A percentile compares a stretch with the other conserved stretches of the same genome.
These are phyloP conservation scores for Drosophila orosa DNA, from an alignment of 1,140 invertebrate genomes.

Conservation along the genomic window DNA sequence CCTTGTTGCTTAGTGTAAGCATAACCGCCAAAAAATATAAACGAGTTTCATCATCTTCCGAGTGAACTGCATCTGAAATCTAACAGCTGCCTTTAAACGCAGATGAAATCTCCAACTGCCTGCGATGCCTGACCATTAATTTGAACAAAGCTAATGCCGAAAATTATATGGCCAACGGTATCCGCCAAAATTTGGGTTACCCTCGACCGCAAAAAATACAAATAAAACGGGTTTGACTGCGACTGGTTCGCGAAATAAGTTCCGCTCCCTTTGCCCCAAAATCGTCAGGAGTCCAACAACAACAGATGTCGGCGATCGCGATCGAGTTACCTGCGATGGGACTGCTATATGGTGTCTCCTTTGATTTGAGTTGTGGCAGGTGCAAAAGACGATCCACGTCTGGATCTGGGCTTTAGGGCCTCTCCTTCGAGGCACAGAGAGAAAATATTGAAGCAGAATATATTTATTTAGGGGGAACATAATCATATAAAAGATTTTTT, in stretches of 20 bases:
- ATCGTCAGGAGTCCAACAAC: constrained; percentile 39
- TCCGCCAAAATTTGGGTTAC: constrained; percentile 74
- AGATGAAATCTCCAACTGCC: constrained; percentile 41
- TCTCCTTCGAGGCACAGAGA: neutral
- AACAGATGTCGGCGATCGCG: constrained; percentile 69
- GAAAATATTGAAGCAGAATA: neutral
- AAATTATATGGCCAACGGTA: constrained; percentile 79
- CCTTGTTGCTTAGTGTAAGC: constrained; percentile 43
- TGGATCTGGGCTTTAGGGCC: constrained; percentile 42
- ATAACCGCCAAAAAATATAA: constrained; percentile 41
- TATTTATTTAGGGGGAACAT: neutral
- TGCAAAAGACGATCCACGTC: constrained; percentile 57
- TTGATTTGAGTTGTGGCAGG: constrained; percentile 74
- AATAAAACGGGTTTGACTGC: constrained; percentile 18
- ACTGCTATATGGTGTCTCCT: constrained; percentile 42
- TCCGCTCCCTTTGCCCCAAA: constrained; percentile 24
- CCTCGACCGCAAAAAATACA: constrained; percentile 34
- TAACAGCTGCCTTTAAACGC: constrained; percentile 69
- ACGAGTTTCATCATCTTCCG: constrained; percentile 44
- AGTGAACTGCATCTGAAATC: constrained; percentile 52
- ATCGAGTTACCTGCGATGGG: constrained; percentile 67
- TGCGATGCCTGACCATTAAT: constrained; percentile 61
- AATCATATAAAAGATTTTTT: neutral
- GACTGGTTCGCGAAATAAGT: constrained; percentile 47
- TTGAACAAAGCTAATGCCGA: constrained; percentile 73